Conservation (phyloP, 2,888 invertebrate genomes). For the Ophion slaviceki region DNA sequence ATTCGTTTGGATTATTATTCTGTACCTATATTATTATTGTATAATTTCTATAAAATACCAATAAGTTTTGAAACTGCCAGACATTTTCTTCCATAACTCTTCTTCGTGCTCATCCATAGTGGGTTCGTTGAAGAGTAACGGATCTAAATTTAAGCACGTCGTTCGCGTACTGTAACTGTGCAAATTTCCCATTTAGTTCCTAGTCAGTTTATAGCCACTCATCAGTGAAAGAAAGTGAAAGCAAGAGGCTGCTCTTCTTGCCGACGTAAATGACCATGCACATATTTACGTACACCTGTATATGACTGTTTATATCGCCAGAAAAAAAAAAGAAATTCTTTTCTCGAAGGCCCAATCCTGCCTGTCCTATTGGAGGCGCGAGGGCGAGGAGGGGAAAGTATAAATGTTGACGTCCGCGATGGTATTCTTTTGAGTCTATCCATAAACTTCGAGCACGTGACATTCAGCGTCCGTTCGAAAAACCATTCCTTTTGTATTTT, state of each 20-base stretch:
- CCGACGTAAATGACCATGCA: not conserved
- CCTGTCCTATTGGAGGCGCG: conserved; percentile 1
- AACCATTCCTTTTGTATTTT: not conserved
- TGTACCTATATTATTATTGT: not conserved
- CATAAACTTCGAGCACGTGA: conserved; percentile 30
- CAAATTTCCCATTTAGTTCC: conserved; percentile 1
- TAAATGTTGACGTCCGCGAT: conserved; percentile 71
- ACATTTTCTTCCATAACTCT: not conserved
- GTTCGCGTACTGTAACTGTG: not conserved
- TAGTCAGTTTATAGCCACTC: not conserved
- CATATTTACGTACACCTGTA: no score
- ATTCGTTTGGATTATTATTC: no score
- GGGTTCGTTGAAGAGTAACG: not conserved
- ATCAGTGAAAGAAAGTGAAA: conserved; percentile 21
- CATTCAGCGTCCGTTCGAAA: conserved; percentile 11
- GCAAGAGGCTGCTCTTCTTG: not conserved
- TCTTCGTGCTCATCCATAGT: not conserved
- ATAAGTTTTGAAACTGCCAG: not conserved
- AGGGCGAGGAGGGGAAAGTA: conserved; percentile 69
- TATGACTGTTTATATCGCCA: not conserved
- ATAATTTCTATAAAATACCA: no score
- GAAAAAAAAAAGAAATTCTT: conserved; percentile 53
- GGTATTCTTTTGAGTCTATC: conserved; percentile 59
- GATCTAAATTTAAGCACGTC: not conserved
- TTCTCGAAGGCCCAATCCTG: conserved; percentile 52